Evolutionary conservation across 2,797 vertebrate genomes (phyloP).

Genomic region (Prionace glauca): DNA sequence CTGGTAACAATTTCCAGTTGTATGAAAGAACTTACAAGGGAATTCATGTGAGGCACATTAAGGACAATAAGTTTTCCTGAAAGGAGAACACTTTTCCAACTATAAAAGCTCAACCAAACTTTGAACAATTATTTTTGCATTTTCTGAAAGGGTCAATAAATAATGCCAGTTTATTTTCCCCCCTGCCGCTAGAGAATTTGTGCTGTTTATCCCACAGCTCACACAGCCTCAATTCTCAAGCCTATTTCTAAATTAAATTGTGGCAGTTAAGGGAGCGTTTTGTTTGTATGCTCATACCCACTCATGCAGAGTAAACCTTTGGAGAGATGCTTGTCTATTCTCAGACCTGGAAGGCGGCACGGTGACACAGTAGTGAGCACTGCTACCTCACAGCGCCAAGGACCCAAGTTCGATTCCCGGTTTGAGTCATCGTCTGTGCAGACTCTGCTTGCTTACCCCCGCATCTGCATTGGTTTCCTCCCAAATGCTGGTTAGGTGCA

Average conservation of each 20-base stretch:
- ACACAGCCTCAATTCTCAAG: too few relatives aligned
- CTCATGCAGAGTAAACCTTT: neutral
- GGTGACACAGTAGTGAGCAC: too few relatives aligned
- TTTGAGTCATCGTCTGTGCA: too few relatives aligned
- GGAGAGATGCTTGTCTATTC: neutral
- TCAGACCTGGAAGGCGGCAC: neutral
- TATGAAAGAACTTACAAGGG: conserved; percentile 90
- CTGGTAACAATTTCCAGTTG: conserved; percentile 89
- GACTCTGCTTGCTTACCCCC: too few relatives aligned
- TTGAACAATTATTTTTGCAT: neutral
- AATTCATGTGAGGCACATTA: conserved; percentile 75
- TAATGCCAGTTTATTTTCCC: neutral
- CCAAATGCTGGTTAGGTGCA: too few relatives aligned
- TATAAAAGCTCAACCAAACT: neutral
- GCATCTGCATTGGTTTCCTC: too few relatives aligned
- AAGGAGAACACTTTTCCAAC: neutral
- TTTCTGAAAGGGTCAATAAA: neutral
- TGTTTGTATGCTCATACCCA: neutral
- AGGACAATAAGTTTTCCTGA: conserved; percentile 51
- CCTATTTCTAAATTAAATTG: neutral
- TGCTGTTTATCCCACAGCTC: neutral
- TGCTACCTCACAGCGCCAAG: too few relatives aligned
- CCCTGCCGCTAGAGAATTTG: neutral
- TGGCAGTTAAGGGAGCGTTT: neutral
- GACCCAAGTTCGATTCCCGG: too few relatives aligned